Percentiles rank a stretch among this genome's conserved stretches.
Conservation (phyloP, 2,797 vertebrate genomes). For the Centropyge bicolor region DNA sequence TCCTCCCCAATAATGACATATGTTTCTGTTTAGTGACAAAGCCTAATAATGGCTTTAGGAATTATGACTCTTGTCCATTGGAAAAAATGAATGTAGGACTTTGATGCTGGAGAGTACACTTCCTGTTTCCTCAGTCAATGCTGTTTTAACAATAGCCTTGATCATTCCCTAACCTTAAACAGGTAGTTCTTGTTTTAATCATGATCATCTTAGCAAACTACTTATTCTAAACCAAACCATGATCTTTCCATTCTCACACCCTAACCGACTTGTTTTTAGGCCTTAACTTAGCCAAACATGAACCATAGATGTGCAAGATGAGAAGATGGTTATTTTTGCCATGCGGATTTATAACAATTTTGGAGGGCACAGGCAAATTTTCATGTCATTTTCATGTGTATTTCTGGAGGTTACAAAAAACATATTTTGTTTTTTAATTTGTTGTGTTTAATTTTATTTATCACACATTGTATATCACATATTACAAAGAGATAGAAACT, state of each 20-base stretch:
- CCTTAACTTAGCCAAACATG: not conserved
- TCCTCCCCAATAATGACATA: not conserved
- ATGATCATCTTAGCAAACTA: not conserved
- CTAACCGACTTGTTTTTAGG: not conserved
- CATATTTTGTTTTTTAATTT: not conserved
- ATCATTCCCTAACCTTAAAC: not conserved
- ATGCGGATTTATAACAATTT: not conserved
- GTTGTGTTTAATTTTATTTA: too few relatives aligned
- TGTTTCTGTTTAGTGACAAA: not conserved
- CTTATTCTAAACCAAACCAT: not conserved
- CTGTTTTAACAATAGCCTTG: not conserved
- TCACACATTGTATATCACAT: not conserved
- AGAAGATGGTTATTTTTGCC: not conserved
- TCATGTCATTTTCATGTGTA: not conserved
- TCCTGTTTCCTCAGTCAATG: not conserved
- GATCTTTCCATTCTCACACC: not conserved
- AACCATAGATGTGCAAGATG: not conserved
- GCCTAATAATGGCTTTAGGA: not conserved
- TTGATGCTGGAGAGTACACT: not conserved
- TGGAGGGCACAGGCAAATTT: too few relatives aligned
- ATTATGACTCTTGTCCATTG: not conserved
- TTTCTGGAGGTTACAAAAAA: not conserved
- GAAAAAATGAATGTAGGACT: not conserved
- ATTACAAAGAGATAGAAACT: not conserved
- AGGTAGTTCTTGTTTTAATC: not conserved